These are phyloP conservation scores for Pachyuromys duprasi DNA, from an alignment of 2,797 vertebrate genomes.

Conservation along the genomic window DNA sequence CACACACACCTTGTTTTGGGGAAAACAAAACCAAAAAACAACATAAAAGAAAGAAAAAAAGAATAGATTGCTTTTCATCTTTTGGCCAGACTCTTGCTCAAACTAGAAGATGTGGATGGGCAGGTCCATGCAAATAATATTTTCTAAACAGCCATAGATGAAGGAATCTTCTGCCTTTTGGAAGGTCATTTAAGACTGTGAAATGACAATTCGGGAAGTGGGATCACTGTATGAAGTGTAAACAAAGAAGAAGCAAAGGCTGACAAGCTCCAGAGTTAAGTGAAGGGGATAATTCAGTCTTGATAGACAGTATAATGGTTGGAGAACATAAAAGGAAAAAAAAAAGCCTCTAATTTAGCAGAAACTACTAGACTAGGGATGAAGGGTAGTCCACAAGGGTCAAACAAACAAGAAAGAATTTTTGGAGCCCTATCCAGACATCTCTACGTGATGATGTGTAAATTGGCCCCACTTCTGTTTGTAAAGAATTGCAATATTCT, in stretches of 20 bases:
- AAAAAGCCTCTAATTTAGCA: constrained; percentile 30
- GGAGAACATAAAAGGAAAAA: not conserved
- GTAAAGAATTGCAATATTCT: constrained; percentile 60
- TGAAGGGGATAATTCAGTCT: constrained; percentile 45
- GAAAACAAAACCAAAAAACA: not conserved
- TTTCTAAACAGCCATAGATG: constrained; percentile 5
- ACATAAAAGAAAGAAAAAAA: not conserved
- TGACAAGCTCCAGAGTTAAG: not conserved
- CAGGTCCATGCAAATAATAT: not conserved
- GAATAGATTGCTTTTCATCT: not conserved
- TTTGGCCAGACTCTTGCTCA: constrained; percentile 17
- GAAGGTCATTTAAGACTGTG: constrained; percentile 47
- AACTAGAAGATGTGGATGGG: not conserved
- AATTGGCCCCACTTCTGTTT: constrained; percentile 71
- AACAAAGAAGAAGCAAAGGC: constrained; percentile 38
- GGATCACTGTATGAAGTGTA: not conserved
- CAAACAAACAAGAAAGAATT: constrained; percentile 61
- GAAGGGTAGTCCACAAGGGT: constrained; percentile 30
- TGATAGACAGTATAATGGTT: constrained; percentile 26
- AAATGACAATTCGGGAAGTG: constrained; percentile 19
- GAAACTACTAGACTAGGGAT: constrained; percentile 30
- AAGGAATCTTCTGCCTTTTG: constrained; percentile 38
- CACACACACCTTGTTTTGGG: no score
- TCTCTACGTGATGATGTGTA: constrained; percentile 74
- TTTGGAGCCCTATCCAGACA: constrained; percentile 59